Base-by-base conservation (phyloP, 2,113 vertebrate genomes). In the Lepisosteus osseus region DNA sequence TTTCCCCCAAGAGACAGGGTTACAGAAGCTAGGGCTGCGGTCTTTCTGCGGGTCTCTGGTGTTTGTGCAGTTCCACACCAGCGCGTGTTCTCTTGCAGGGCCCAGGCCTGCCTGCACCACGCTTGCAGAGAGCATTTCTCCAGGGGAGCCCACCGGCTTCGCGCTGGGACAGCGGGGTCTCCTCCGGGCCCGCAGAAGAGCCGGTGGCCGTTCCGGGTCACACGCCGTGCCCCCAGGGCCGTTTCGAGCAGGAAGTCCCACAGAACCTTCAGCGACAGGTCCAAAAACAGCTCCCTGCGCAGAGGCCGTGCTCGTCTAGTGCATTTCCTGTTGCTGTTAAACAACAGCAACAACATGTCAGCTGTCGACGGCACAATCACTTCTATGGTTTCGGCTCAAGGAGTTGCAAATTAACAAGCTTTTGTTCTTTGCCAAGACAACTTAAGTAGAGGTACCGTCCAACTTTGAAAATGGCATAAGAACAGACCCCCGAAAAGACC, bases 161-260 rank as follows among this genome's bases (percentile, higher is more conserved):
- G 12, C 51, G 13, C 3, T 54, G 44, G 29, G 29, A 2, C 29
- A 29, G 29, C 29, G 2, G 29, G 29, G 29, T 29, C 29, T 2
- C 29, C 29, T 29, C 29, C 29, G 2, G 29, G 29, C 29, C 29
- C 29, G 29, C 29, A 2, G 29, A 29, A 56, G 8, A 57, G 41
- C 40, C 14, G 54, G 45, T 42, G 56, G n/a, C 9, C 56, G 41
- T 17, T 40, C 55, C 8, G 7, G 15, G n/a, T 67, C 65, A 67
- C 61, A 67, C 61, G 65, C 59, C 56, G 54, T 55, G 11, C 61
- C 45, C 72, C 65, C 56, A 44, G 45, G 57, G 44, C 17, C 44
- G 47, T 61, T 42, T 54, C 56, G 11, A 61, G 40, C 65, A 73
- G 72, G 72, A 73, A 73, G 65, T 67, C 45, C 44, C 57, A 45